A percentile compares a stretch with the other conserved stretches of the same genome.
Evolutionary conservation across 2,113 vertebrate genomes (phyloP).

Genomic region (mouse (Mus musculus)): DNA sequence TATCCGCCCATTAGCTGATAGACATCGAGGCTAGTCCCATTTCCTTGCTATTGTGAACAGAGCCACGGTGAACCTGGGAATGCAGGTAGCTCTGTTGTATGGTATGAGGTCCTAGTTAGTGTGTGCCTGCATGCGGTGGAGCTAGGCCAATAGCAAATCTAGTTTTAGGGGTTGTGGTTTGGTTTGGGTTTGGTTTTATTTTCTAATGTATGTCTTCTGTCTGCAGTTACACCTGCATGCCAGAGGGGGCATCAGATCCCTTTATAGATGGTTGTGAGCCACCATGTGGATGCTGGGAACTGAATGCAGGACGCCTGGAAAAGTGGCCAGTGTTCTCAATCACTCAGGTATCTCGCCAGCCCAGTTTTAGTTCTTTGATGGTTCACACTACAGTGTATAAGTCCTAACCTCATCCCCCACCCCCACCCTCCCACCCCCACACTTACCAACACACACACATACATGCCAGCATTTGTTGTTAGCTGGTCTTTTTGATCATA

Average conservation of each 20-base stretch:
- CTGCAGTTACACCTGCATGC: no score
- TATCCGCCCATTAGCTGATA: no score
- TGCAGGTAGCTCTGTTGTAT: not conserved
- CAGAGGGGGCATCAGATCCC: no score
- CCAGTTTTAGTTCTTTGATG: not conserved
- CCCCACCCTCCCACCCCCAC: no score
- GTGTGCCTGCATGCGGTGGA: not conserved
- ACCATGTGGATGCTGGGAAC: no score
- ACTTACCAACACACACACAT: not conserved
- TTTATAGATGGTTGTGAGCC: no score
- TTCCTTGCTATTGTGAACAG: not conserved
- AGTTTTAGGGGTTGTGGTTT: not conserved
- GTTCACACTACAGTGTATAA: not conserved
- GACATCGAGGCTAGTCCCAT: not conserved
- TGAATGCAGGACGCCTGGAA: no score
- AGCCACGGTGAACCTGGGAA: not conserved
- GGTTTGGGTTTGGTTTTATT: no score
- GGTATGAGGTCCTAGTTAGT: not conserved
- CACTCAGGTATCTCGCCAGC: no score
- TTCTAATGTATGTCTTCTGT: no score
- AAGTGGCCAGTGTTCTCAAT: no score
- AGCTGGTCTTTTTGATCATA: not conserved
- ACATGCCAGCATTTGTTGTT: not conserved
- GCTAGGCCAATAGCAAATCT: not conserved
- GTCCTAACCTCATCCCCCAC: accelerated